These are phyloP conservation scores for Alosa alosa DNA, from an alignment of 2,113 vertebrate species.

Conservation along the genomic window DNA sequence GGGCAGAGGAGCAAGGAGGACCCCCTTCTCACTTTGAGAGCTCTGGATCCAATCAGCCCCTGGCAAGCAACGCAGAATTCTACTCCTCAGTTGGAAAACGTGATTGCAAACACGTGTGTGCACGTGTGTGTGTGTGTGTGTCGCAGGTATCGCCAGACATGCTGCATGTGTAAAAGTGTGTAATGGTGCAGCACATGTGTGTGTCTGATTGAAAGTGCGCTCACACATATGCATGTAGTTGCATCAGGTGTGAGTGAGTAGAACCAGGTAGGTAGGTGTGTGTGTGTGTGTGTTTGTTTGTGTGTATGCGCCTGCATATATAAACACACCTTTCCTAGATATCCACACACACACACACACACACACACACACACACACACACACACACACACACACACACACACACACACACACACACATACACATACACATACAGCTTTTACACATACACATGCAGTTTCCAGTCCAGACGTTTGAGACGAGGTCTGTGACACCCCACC, in stretches of 20 bases:
- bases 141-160: no score
- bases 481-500: background rate
- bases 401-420: background rate
- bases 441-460: background rate
- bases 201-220: background rate
- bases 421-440: background rate
- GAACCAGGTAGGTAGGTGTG: no score
- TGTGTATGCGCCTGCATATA: background rate
- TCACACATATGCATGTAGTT: background rate
- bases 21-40: slow-evolving; percentile 11
- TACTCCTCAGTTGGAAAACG: slow-evolving; percentile 33
- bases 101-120: slow-evolving; percentile 50
- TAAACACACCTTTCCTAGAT: background rate
- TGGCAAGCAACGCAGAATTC: slow-evolving; percentile 21
- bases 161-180: no score
- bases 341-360: no score
- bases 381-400: background rate
- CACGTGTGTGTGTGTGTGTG: slow-evolving; percentile 14
- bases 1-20: slow-evolving; percentile 3
- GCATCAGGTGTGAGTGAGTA: background rate
- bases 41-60: slow-evolving; percentile 45
- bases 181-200: no score
- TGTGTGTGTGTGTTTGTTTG: background rate
- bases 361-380: no score
- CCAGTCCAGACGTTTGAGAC: background rate